phyloP scores from a whole-genome alignment of 2,113 vertebrate species.

The Beaufortia kweichowensis region DNA sequence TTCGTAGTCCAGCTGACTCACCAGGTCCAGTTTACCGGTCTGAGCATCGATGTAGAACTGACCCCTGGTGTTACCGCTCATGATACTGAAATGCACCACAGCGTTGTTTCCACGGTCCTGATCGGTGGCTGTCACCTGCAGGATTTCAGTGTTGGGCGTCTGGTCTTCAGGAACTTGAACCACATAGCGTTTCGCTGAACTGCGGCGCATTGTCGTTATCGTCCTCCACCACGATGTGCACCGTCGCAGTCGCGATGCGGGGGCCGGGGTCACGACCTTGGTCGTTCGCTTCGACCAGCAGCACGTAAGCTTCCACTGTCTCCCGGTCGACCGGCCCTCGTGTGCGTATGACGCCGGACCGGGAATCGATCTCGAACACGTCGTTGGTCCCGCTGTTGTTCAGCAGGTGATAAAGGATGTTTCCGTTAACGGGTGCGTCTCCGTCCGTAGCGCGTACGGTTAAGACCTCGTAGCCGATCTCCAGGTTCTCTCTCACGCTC shows the following conservation, averaged over 20 bases:
- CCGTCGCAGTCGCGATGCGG: constrained; percentile 84
- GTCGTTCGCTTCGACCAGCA: constrained; percentile 88
- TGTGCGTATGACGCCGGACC: constrained; percentile 91
- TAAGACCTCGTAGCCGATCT: constrained; percentile 93
- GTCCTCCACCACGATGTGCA: constrained; percentile 87
- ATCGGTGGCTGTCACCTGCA: constrained; percentile 86
- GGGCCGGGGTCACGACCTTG: constrained; percentile 88
- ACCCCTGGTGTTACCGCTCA: constrained; percentile 92
- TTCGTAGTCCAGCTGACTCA: constrained; percentile 91
- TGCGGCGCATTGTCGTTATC: constrained; percentile 94
- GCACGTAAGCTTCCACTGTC: constrained; percentile 80
- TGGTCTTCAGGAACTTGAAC: constrained; percentile 87
- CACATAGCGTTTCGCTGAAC: constrained; percentile 90
- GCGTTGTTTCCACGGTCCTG: constrained; percentile 88
- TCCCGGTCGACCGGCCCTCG: constrained; percentile 88
- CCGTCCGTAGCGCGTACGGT: constrained; percentile 91
- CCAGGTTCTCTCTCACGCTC: constrained; percentile 91
- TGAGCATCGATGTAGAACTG: constrained; percentile 96
- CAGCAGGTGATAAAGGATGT: constrained; percentile 88
- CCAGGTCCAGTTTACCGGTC: constrained; percentile 86
- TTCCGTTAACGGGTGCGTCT: constrained; percentile 86
- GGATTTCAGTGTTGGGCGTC: constrained; percentile 78
- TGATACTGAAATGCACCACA: constrained; percentile 93
- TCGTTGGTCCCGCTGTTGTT: constrained; percentile 74
- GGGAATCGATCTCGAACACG: constrained; percentile 89